Base-by-base conservation (phyloP, 2,113 vertebrate genomes). In the Passer domesticus region DNA sequence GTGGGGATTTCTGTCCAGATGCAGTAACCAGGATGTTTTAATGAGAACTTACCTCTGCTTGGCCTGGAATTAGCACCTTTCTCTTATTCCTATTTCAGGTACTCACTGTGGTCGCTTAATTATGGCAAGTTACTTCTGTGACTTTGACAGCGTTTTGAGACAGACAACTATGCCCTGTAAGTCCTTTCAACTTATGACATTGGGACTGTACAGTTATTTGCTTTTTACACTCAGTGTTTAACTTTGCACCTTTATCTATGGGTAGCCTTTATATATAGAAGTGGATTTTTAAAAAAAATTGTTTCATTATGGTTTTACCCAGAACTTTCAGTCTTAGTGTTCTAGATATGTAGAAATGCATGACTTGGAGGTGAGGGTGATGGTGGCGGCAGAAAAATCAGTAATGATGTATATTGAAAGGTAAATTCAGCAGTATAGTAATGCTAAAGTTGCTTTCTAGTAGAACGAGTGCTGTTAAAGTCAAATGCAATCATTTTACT, bases 291-390 rank as follows among this genome's bases (percentile, higher is more conserved):
- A 37, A 37, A 37, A 37, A 37, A 37, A 37, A 7, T 37, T 20
- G 55, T 59, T 78, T 21, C 11, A 27, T 47, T 58, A 31, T 49
- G 37, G 15, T 28, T 92, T 88, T 82, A 50, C 35, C 23, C 14
- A 46, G 50, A 81, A 83, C 58, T 46, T 10, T 73, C 17, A 80
- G 9, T 76, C 19, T 43, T 43, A 13, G 7, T 35, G 20, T 53
- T 92, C 39, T 58, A 49, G 53, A 37, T 31, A 49, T 15, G 8
- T 55, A 31, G 18, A 62, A 44, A 69, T 66, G 15, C 3, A 13
- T 59, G n/a, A 6, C 2, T 7, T 13, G 10, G 22, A 15, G 7
- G 9, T 22, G 8, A 3, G 11, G 11, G 8, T 43, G 22, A 10
- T 53, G 50, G 3, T 56, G 8, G 35, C 55, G 41, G 41, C 74